Base-by-base conservation (phyloP, 2,797 vertebrate genomes). In the Darevskia mixta region DNA sequence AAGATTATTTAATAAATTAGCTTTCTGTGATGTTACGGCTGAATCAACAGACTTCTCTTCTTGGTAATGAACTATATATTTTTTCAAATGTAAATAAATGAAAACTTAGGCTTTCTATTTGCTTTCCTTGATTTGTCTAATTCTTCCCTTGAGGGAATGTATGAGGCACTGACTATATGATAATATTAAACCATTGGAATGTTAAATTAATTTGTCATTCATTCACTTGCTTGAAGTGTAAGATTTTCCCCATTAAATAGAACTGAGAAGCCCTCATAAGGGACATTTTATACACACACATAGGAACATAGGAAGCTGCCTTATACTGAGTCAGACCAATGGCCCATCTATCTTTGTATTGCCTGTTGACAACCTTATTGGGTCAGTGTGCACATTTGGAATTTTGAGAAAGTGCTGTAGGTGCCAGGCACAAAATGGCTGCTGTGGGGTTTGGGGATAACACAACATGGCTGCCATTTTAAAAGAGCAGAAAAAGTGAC, bases 201-300 rank as follows among this genome's bases (percentile, higher is more conserved):
- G 17, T 69, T 32, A 20, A 38, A 41, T 83, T 83, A 55, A 61
- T 81, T 77, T 87, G 78, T 29, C 71, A n/a, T 81, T 80, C 69
- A 45, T 73, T 73, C 35, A 81, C 35, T 61, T 25, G 55, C 66
- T 78, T 86, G 25, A 69, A 35, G 72, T 38, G 35, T 18, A 7
- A 75, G 2, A 23, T 79, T 49, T 86, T 23, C 45, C 13, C 32
- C 61, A 17, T 35, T 61, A 69, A 87, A 18, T 58, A 45, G 38
- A 67, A 69, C 13, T n/a, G 66, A 69, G 41, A 58, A 71, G 32
- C n/a, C 17, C n/a, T 72, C 20, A 79, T 38, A 41, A 72, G 9
- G 32, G 49, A 15, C 49, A 55, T 55, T 55, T 55, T 55, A 55
- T 55, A 49, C 13, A 13, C 49, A 49, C 3, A 55, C 49, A 64